These are phyloP conservation scores for Hipposideros larvatus DNA, from an alignment of 2,797 vertebrate species.

Conservation along the genomic window DNA sequence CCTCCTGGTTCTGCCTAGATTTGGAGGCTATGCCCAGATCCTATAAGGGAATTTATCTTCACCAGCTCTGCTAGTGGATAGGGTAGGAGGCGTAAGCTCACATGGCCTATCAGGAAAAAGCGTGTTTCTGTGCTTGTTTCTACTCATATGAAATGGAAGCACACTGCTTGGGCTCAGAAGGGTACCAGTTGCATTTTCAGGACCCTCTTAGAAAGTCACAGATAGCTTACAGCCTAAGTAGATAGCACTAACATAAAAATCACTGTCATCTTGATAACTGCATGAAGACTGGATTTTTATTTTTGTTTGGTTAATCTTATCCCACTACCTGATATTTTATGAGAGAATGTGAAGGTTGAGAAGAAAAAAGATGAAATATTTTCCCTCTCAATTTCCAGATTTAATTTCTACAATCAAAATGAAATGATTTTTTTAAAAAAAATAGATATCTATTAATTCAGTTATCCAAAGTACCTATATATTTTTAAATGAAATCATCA, in stretches of 20 bases:
- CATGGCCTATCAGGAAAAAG: neutral
- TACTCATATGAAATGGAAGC: neutral
- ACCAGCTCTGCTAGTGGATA: neutral
- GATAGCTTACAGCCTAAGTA: neutral
- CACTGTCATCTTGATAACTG: neutral
- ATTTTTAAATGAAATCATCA: neutral
- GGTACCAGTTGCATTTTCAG: neutral
- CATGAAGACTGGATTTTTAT: neutral
- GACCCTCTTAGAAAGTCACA: neutral
- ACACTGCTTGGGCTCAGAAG: neutral
- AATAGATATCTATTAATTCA: neutral
- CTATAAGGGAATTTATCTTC: neutral
- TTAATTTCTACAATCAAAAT: constrained; percentile 13
- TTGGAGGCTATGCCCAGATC: neutral
- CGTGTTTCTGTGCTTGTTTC: neutral
- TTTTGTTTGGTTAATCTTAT: neutral
- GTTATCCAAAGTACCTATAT: neutral
- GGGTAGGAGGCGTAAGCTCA: neutral
- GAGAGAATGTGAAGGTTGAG: neutral
- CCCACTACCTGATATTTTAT: neutral
- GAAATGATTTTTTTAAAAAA: constrained; percentile 40
- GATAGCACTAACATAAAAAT: neutral
- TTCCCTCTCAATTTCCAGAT: neutral
- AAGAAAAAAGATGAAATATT: neutral
- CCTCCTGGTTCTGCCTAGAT: neutral